Percentiles rank a stretch among this genome's conserved stretches.
Evolutionary conservation across 92 coral and sea anemone species (phyloP).

Genomic region (Epizoanthus ramosus): DNA sequence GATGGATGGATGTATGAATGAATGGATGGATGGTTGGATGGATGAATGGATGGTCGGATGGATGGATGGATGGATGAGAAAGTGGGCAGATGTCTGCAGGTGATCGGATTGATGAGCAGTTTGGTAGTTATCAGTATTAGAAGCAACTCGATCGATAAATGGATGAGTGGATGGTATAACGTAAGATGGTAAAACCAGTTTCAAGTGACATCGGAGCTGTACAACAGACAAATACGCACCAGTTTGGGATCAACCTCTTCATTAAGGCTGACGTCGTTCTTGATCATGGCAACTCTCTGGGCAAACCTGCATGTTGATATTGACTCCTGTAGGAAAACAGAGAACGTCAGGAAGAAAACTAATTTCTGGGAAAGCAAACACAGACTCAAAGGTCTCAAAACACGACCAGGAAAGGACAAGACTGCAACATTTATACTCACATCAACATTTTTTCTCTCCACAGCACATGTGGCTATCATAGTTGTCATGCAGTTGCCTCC

Average conservation of each 20-base stretch:
- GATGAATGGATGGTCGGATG: too few species aligned
- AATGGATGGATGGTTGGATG: too few species aligned
- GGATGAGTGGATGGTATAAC: too few species aligned
- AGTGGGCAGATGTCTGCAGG: too few species aligned
- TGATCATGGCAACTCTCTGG: constrained; percentile 95
- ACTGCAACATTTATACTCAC: constrained; percentile 54
- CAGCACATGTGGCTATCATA: constrained; percentile 95
- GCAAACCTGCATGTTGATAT: constrained; percentile 98
- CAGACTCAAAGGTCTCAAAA: neutral
- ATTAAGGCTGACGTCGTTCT: constrained; percentile 92
- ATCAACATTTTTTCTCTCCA: constrained; percentile 91
- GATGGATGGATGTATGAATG: too few species aligned
- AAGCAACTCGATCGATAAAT: too few species aligned
- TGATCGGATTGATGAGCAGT: too few species aligned
- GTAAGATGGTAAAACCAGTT: neutral
- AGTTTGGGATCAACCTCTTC: constrained; percentile 98
- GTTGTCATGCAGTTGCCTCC: constrained; percentile 98
- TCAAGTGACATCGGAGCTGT: too few species aligned
- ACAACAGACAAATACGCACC: constrained; percentile 53
- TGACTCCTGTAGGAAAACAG: constrained; percentile 75
- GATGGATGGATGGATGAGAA: too few species aligned
- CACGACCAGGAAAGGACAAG: neutral
- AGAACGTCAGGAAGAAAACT: neutral
- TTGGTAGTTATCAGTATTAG: too few species aligned
- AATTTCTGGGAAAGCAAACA: neutral